Evolutionary conservation across 2,797 vertebrate genomes (phyloP), one percentile per base, ranked within the genome.

Genomic region (Aselliscus stoliczkanus): DNA sequence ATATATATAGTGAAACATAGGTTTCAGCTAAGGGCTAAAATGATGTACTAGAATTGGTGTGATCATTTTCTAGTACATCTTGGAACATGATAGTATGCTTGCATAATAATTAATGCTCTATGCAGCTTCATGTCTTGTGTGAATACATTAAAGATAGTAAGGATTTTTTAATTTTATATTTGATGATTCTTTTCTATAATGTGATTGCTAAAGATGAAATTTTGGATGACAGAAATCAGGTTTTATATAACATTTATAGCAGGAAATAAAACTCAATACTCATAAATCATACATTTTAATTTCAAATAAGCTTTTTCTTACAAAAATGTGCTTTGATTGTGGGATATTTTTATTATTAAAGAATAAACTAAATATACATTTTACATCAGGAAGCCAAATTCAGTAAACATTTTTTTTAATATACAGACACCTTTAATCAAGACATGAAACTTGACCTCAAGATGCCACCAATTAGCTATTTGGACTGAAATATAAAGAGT

Each of bases 391-490:
- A 84, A 93, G 21, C 27, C 34, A 67, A 77, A 90, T 67, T 80
- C 37, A 80, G 10, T 76, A 62, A 93, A 95, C 20, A 65, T 34
- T 79, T 95, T 79, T 95, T 85, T 94, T 69, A n/a, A n/a, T n/a
- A 54, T 87, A 34, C 80, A 93, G 18, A 42, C 17, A 56, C 12
- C n/a, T 92, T 87, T 65, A 81, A 62, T 75, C 37, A 94, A 94
- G 29, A 44, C 21, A 86, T 88, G 79, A 88, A 69, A 65, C 9
- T 89, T 94, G 31, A 95, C 93, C 62, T 88, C 50, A 86, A 47
- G 37, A 72, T 84, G 52, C 54, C 37, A 85, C 42, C 44, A 88
- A 73, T 95, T 96, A 93, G 44, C 10, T 37, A 75, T 44, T 95
- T 21, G 83, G 23, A 89, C 50, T 34, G 31, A 91, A 83, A 79